These are phyloP conservation scores for Scomber colias DNA, from an alignment of 2,113 vertebrate genomes.

Conservation along the genomic window DNA sequence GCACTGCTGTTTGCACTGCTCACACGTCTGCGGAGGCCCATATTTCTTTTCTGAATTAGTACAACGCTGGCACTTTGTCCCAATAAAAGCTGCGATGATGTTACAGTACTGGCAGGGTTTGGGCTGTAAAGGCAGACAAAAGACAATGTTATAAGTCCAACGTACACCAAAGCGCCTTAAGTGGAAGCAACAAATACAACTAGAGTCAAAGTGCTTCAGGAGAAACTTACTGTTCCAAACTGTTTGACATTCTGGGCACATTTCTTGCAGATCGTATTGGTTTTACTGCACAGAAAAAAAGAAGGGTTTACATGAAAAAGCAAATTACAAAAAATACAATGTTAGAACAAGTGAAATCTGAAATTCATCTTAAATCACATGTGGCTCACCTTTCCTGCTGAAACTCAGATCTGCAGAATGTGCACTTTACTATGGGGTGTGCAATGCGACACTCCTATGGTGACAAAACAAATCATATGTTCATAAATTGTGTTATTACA, in stretches of 20 bases:
- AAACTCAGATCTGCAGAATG: constrained; percentile 97
- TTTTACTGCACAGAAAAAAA: constrained; percentile 89
- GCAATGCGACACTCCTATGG: constrained; percentile 96
- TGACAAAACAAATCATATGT: constrained; percentile 44
- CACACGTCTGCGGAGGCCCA: constrained; percentile 95
- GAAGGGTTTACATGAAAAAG: background rate
- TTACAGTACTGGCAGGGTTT: constrained; percentile 99
- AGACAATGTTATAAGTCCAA: background rate
- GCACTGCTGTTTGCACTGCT: constrained; percentile 98
- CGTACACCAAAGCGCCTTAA: background rate
- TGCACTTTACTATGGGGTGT: constrained; percentile 98
- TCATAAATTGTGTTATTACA: background rate
- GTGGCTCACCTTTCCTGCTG: constrained; percentile 95
- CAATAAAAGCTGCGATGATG: constrained; percentile 98
- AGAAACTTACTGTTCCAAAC: constrained; percentile 93
- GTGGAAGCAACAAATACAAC: constrained; percentile 1
- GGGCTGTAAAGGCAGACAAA: constrained; percentile 84
- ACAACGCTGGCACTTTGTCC: constrained; percentile 97
- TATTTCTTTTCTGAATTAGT: constrained; percentile 99
- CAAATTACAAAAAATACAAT: background rate
- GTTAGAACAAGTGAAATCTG: background rate
- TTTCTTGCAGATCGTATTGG: constrained; percentile 99
- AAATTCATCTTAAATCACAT: background rate
- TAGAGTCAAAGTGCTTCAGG: background rate
- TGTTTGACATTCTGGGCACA: constrained; percentile 99